These are phyloP conservation scores for Loripinus fragilis DNA, from an alignment of 2,888 invertebrate genomes.

Conservation along the genomic window DNA sequence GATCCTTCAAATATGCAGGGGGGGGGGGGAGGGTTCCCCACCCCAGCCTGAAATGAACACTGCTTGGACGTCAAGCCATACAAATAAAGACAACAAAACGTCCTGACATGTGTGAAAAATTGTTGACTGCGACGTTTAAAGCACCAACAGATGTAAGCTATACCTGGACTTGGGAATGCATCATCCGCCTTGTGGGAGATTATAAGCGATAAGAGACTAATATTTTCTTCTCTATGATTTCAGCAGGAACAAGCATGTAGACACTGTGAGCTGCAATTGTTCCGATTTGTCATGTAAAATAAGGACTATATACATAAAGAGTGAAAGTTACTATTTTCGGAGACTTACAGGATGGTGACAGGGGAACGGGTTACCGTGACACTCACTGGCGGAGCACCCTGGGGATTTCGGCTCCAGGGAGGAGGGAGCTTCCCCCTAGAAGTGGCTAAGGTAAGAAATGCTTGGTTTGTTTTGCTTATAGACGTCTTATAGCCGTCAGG, in stretches of 20 bases:
- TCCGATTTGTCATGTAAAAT: conserved; percentile 5
- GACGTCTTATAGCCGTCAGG: too few species aligned
- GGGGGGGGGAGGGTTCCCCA: too few species aligned
- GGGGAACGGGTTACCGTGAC: conserved; percentile 71
- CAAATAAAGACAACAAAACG: too few species aligned
- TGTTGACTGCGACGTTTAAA: too few species aligned
- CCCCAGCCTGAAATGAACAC: too few species aligned
- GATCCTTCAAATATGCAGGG: too few species aligned
- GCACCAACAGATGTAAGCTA: too few species aligned
- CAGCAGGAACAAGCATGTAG: conserved; percentile 15
- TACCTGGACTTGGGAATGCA: too few species aligned
- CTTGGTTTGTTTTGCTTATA: too few species aligned
- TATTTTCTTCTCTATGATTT: conserved; percentile 1
- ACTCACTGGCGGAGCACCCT: conserved; percentile 81
- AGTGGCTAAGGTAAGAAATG: conserved; percentile 80
- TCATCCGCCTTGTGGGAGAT: background rate
- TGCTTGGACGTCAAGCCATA: too few species aligned
- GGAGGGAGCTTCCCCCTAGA: conserved; percentile 79
- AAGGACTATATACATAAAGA: background rate
- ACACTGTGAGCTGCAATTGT: background rate
- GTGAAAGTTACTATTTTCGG: background rate
- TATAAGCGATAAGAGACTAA: conserved; percentile 1
- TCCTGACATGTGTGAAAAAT: too few species aligned
- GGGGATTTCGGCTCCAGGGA: conserved; percentile 83
- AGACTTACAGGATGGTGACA: conserved; percentile 67